Conservation (phyloP, 2,113 vertebrate species). For the Coptodon rendalli region DNA sequence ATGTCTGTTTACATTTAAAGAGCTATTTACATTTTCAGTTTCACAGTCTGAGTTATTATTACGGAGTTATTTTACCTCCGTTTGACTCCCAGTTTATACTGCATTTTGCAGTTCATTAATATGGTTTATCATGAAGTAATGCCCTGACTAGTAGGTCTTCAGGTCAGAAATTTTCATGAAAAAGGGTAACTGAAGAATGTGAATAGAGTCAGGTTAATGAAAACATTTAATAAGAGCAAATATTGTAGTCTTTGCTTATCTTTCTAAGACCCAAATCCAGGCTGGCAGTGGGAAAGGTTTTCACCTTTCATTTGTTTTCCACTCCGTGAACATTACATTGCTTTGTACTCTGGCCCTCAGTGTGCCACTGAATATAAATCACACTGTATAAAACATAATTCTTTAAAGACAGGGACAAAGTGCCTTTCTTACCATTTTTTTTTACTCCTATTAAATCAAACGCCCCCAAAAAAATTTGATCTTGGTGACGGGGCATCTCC, state of each 20-base stretch:
- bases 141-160: not conserved
- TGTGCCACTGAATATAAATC: not conserved
- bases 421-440: not conserved
- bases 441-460: slow-evolving; percentile 1
- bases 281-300: not conserved
- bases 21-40: not conserved
- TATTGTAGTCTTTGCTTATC: not conserved
- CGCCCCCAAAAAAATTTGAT: not conserved
- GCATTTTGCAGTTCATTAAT: not conserved
- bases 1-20: not conserved
- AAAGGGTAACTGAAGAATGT: not conserved
- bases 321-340: not conserved
- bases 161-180: not conserved
- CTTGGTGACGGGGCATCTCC: not conserved
- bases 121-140: not conserved
- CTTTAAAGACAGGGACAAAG: not conserved
- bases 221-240: not conserved
- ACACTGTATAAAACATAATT: not conserved
- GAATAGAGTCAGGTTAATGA: not conserved
- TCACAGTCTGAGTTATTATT: not conserved
- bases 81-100: not conserved
- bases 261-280: not conserved
- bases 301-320: not conserved
- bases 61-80: not conserved
- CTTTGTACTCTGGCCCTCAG: not conserved